A percentile compares a stretch with the other conserved stretches of the same genome.
Conservation (phyloP, 2,888 invertebrate species). For the Resseliella maxima region DNA sequence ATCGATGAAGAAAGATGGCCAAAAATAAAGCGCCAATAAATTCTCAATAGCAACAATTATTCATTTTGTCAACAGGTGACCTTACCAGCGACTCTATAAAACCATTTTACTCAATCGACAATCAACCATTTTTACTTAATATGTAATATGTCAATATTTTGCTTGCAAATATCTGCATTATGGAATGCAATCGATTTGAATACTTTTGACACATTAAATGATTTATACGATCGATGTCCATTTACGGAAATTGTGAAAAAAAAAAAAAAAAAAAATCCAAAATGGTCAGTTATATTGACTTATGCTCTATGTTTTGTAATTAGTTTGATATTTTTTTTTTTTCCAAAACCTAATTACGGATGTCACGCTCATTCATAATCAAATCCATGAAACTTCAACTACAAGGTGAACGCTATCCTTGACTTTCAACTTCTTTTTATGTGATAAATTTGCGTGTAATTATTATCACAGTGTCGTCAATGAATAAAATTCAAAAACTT, state of each 20-base stretch:
- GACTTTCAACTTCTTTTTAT: background rate
- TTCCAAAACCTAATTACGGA: background rate
- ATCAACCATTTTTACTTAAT: background rate
- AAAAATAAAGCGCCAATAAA: background rate
- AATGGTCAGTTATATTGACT: no score
- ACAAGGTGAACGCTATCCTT: slow-evolving; percentile 15
- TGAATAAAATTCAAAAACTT: no score
- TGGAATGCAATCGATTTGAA: background rate
- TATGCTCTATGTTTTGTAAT: background rate
- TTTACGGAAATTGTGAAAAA: background rate
- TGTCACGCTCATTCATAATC: background rate
- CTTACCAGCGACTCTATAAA: background rate
- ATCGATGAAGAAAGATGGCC: background rate
- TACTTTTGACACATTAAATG: background rate
- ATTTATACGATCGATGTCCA: background rate
- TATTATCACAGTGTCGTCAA: background rate
- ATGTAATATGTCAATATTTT: background rate
- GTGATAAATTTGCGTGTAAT: background rate
- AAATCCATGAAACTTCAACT: background rate
- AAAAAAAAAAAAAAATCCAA: background rate
- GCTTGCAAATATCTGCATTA: background rate
- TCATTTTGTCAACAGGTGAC: slow-evolving; percentile 18
- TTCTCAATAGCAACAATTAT: background rate
- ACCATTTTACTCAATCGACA: background rate
- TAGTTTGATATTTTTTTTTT: background rate